Evolutionary conservation across 2,888 invertebrate species (phyloP).

Genomic region (Ectropis crepuscularia): DNA sequence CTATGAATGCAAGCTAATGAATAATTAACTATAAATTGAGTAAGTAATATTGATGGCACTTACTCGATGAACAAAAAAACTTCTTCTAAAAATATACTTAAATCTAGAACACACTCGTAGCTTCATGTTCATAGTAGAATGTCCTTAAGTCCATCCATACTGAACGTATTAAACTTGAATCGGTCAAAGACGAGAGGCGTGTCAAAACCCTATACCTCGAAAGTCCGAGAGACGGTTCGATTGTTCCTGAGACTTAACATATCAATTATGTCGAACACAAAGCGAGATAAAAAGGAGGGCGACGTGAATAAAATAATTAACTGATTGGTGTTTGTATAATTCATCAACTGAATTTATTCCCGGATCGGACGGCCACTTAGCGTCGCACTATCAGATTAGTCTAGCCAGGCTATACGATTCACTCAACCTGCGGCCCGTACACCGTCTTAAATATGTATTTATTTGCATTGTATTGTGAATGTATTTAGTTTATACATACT

Average conservation of each 20-base stretch:
- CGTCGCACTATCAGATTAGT: constrained; percentile 72
- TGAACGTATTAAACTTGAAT: constrained; percentile 49
- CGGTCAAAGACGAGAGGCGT: constrained; percentile 36
- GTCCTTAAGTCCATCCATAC: too few species aligned
- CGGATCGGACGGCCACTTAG: constrained; percentile 75
- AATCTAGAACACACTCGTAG: constrained; percentile 44
- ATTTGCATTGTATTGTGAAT: too few species aligned
- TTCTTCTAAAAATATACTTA: neutral
- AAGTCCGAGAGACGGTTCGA: constrained; percentile 68
- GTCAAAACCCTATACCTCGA: constrained; percentile 55
- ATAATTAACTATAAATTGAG: too few species aligned
- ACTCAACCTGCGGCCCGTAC: too few species aligned
- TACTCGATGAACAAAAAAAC: too few species aligned
- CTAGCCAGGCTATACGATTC: constrained; percentile 30
- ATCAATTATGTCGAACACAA: constrained; percentile 83
- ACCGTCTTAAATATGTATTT: too few species aligned
- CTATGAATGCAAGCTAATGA: too few species aligned
- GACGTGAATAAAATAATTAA: constrained; percentile 84
- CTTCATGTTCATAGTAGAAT: constrained; percentile 67
- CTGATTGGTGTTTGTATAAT: constrained; percentile 84
- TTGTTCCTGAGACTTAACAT: constrained; percentile 82
- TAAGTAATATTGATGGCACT: too few species aligned
- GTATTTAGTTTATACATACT: too few species aligned
- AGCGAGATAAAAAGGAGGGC: constrained; percentile 77
- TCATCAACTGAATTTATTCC: constrained; percentile 71